phyloP scores from a whole-genome alignment of 2,888 invertebrate species.

The Conistra vaccinii region DNA sequence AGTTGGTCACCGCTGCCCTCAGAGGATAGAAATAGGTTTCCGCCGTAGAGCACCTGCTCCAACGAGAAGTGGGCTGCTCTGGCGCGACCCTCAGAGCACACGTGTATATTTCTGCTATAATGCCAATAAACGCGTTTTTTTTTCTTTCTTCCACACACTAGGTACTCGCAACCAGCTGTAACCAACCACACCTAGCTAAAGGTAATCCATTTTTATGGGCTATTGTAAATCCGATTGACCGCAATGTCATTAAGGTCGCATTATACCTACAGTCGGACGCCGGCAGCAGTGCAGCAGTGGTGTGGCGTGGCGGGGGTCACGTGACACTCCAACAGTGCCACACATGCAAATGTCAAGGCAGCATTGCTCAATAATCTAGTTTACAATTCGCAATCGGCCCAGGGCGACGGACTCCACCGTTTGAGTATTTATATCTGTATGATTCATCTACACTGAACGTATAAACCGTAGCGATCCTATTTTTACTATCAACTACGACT shows the following conservation, averaged over 20 bases:
- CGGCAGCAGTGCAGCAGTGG: neutral
- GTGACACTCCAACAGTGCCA: conserved; percentile 4
- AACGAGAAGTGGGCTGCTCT: neutral
- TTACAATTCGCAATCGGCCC: conserved; percentile 23
- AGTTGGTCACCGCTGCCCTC: neutral
- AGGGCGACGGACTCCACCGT: neutral
- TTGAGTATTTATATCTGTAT: conserved; percentile 44
- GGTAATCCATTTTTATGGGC: neutral
- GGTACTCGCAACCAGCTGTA: neutral
- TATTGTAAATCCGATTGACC: conserved; percentile 4
- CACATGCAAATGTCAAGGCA: conserved; percentile 60
- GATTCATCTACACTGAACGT: conserved; percentile 33
- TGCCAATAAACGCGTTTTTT: no score
- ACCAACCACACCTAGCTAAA: neutral
- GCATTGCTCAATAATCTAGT: conserved; percentile 41
- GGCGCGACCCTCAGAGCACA: neutral
- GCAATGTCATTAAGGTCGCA: neutral
- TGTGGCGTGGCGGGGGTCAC: neutral
- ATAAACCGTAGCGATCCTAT: conserved; percentile 5
- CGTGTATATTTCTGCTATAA: no score
- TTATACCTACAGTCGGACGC: neutral
- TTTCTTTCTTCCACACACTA: neutral
- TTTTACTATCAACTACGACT: conserved; percentile 7
- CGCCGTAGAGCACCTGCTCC: neutral
- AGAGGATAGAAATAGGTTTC: neutral